These are phyloP conservation scores for Rhopalosiphum maidis DNA, from an alignment of 1,140 invertebrate genomes.

Conservation along the genomic window DNA sequence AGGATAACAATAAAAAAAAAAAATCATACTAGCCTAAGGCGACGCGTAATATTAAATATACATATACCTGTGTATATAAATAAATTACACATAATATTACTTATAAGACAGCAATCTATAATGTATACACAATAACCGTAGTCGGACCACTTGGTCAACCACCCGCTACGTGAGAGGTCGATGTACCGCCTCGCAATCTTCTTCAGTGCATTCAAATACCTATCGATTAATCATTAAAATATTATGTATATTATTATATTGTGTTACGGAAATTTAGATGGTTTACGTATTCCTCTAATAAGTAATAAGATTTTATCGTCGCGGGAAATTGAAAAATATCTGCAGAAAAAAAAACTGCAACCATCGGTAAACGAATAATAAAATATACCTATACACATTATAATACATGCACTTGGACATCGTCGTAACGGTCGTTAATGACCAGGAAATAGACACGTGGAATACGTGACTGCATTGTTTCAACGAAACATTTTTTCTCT, in stretches of 20 bases:
- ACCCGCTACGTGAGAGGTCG: constrained; percentile 5
- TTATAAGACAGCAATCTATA: neutral
- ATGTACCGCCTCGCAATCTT: neutral
- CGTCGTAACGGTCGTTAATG: neutral
- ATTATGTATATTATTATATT: neutral
- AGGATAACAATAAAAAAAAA: neutral
- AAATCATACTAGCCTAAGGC: neutral
- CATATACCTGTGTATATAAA: neutral
- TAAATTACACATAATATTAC: neutral
- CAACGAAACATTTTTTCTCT: neutral
- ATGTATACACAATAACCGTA: neutral
- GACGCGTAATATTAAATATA: neutral
- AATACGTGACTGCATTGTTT: constrained; percentile 46
- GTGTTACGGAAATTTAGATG: neutral
- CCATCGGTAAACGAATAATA: neutral
- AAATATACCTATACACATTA: neutral
- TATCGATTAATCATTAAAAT: neutral
- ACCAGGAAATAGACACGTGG: constrained; percentile 39
- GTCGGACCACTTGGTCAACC: constrained; percentile 16
- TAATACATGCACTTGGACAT: neutral
- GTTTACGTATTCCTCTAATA: neutral
- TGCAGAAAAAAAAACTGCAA: neutral
- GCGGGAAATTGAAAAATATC: neutral
- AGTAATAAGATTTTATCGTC: neutral
- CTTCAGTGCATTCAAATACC: neutral